These are phyloP conservation scores for Apteryx mantelli DNA, from an alignment of 2,113 vertebrate genomes.

Conservation along the genomic window DNA sequence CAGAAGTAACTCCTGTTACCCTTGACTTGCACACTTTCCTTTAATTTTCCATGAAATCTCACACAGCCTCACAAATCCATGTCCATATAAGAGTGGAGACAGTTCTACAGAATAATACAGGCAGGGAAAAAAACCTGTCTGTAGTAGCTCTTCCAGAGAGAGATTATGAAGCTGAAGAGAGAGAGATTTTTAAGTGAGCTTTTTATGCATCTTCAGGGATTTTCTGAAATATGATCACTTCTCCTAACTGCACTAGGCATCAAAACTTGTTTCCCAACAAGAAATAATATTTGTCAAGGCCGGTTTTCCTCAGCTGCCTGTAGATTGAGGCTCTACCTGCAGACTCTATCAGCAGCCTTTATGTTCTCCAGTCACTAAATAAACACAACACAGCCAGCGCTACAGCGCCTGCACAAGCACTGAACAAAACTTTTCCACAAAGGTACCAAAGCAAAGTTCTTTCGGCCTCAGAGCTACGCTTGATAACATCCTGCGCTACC, in stretches of 20 bases:
- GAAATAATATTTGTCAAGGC: neutral
- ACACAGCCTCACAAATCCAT: neutral
- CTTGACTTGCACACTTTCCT: neutral
- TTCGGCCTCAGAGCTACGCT: neutral
- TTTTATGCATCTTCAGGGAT: neutral
- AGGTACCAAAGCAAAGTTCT: neutral
- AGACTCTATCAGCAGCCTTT: neutral
- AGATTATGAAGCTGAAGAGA: neutral
- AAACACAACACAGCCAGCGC: fast-evolving
- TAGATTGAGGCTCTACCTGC: neutral
- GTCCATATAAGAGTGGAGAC: neutral
- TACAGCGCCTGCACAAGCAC: neutral
- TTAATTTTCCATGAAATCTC: neutral
- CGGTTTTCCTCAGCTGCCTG: neutral
- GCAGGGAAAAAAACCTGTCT: neutral
- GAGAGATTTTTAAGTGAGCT: neutral
- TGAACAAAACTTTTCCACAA: neutral
- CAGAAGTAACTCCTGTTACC: neutral
- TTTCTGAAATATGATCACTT: neutral
- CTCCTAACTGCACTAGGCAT: neutral
- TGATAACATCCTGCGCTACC: neutral
- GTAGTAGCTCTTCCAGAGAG: neutral
- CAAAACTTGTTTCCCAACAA: neutral
- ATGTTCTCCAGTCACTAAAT: neutral
- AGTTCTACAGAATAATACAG: neutral